Percentiles rank a stretch among this genome's conserved stretches.
These are phyloP conservation scores for Pterobdella sp. DNA, from an alignment of 2,888 invertebrate genomes.

Conservation along the genomic window DNA sequence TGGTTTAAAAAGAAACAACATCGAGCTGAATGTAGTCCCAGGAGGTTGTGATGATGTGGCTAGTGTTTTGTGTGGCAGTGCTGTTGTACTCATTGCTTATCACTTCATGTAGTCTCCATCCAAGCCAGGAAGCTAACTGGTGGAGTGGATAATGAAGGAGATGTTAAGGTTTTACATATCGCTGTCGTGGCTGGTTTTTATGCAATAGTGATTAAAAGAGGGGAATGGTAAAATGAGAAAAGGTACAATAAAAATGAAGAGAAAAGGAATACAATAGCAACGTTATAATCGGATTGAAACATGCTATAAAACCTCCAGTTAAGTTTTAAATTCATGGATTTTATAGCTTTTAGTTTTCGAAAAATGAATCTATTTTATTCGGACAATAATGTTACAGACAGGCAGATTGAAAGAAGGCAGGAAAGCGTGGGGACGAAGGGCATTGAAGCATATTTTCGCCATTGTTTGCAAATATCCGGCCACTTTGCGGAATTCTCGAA, in stretches of 20 bases:
- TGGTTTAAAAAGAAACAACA: neutral
- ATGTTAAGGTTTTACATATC: neutral
- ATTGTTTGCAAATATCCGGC: no score
- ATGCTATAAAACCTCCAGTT: no score
- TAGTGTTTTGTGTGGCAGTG: neutral
- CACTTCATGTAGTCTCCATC: neutral
- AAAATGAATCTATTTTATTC: no score
- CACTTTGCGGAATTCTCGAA: no score
- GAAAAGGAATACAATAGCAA: no score
- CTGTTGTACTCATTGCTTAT: neutral
- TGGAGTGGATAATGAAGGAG: neutral
- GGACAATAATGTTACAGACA: no score
- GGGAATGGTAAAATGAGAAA: neutral
- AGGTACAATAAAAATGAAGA: neutral
- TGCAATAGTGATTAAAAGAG: neutral
- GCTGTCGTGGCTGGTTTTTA: neutral
- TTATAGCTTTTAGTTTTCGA: no score
- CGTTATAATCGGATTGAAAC: no score
- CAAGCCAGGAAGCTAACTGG: neutral
- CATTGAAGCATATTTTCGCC: no score
- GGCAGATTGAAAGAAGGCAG: no score
- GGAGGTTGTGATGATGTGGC: neutral
- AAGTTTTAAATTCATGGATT: no score
- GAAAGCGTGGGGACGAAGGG: no score
- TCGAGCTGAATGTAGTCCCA: constrained; percentile 7